Base-by-base conservation (phyloP, 2,113 vertebrate species). In the Patagioenas fasciata region DNA sequence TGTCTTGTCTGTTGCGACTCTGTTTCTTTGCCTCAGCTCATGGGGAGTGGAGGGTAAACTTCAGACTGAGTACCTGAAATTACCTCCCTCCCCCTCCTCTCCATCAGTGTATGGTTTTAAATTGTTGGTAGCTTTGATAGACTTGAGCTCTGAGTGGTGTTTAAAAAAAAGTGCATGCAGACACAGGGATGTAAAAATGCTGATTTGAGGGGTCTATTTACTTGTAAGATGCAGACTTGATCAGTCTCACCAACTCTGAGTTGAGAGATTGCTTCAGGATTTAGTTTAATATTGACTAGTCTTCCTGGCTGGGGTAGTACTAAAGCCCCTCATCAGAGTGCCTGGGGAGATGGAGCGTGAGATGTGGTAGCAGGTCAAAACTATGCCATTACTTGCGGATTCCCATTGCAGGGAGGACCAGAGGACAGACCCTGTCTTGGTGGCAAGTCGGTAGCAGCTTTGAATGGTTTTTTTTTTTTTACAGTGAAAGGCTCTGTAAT, bases 51-150 rank as follows among this genome's bases (percentile, higher is more conserved):
- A 93, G 71, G 91, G 71, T 71, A 87, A 97, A 96, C 96, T 95
- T 97, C 67, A 78, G 28, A 50, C 67, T 89, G 86, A 96, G 70
- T 87, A 90, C 62, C 83, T 93, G 71, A 85, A 80, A 92, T 95
- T 80, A 38, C 75, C 94, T 88, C 56, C 67, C 40, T 79, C 44
- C 53, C 4, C 2, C 25, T 81, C 26, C 44, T 83, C 85, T 71
- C 54, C 85, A 56, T 38, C 66, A 38, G 32, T n/a, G 24, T 67
- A 6, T 69, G 79, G 17, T 85, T 89, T 88, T 36, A 93, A 79
- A 67, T 85, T 65, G 47, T 80, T 48, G 61, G 47, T 87, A 58
- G 54, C 72, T 84, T 58, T 57, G 74, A 42, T 66, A 40, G 72
- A 51, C 64, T 38, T 56, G 72, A 82, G 47, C 78, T 79, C 65